Base-by-base conservation (phyloP, 2,797 vertebrate species). In the Gephyroberyx darwinii region DNA sequence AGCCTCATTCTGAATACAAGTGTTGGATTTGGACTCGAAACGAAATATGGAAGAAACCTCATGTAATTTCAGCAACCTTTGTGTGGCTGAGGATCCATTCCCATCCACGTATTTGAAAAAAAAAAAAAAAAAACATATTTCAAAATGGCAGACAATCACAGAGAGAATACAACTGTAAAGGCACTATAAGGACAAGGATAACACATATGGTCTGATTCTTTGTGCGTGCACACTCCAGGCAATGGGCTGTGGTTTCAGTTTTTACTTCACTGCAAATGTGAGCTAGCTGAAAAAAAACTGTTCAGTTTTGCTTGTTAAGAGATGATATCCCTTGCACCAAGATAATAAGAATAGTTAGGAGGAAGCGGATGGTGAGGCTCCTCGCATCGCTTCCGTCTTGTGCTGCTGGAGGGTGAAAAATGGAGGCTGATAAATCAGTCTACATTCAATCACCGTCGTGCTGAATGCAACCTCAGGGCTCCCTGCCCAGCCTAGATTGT, bases 101-200 rank as follows among this genome's bases (percentile, higher is more conserved):
- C 73, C 45, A 37, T 47, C 17, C 60, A 66, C 51, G 7, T 72
- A 69, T 80, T 61, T 72, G 4, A 26, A 67, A 72, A 65, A 20
- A 43, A 2, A 51, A 64, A 10, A 57, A 54, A 79, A 61, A 76
- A 74, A 78, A 80, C 65, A 37, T 60, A 55, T 83, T 90, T 89
- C 89, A 92, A 92, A 93, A 92, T 93, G 90, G 91, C 90, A 93
- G 90, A 91, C 90, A 86, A 80, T 82, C 83, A 84, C 71, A 76
- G 12, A 82, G 83, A 75, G 71, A 75, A 71, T 77, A 19, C 56
- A 81, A 84, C 65, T 73, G 69, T 84, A 75, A 79, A 88, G 70
- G 74, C 86, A 82, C 82, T 85, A 81, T 81, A 86, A 83, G 77
- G 78, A 77, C 74, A 77, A 52, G 65, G 60, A 71, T 55, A 65